Evolutionary conservation across 2,888 invertebrate species (phyloP), one percentile per base, ranked within the genome.

Genomic region (Aspidiotus destructor): DNA sequence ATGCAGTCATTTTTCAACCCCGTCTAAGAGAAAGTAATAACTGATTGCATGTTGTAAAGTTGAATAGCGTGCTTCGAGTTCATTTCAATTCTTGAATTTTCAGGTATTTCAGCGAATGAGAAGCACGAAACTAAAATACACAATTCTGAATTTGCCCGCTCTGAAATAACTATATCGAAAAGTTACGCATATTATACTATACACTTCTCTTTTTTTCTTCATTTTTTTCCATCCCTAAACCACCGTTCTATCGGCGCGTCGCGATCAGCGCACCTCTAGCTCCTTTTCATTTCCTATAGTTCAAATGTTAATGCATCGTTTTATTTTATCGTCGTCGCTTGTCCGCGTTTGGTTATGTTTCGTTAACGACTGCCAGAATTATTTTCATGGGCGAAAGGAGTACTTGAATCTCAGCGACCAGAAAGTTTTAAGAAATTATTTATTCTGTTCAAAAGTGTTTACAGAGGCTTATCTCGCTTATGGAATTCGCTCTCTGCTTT

Each of bases 11-110:
- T 67, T 67, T 58, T 67, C 44, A 60, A 57, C 67, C 67, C 57
- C 58, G 52, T 28, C 48, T 41, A 41, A 48, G 40, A 67, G 67
- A n/a, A 44, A 48, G 67, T 58, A 40, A 55, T 60, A 67, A 60
- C 58, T 44, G 60, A 57, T 67, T 67, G 67, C 67, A 67, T 67
- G 67, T 67, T 67, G 58, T 67, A 67, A 69, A 68, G 68, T 68
- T 61, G 61, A 62, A 69, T 69, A 62, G 69, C 69, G 69, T 69
- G 69, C 69, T 55, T 42, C 41, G 42, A 62, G 69, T 69, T 69
- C 69, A 69, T 69, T 69, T 69, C 62, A 62, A 69, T 69, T 69
- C 69, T 69, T 62, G 62, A 69, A 69, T 69, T 69, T 69, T 69
- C 62, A 62, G 67, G 58, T 67, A 67, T 67, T 67, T 67, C 67